Base-by-base conservation (phyloP, 2,797 vertebrate genomes). In the Perodicticus potto region DNA sequence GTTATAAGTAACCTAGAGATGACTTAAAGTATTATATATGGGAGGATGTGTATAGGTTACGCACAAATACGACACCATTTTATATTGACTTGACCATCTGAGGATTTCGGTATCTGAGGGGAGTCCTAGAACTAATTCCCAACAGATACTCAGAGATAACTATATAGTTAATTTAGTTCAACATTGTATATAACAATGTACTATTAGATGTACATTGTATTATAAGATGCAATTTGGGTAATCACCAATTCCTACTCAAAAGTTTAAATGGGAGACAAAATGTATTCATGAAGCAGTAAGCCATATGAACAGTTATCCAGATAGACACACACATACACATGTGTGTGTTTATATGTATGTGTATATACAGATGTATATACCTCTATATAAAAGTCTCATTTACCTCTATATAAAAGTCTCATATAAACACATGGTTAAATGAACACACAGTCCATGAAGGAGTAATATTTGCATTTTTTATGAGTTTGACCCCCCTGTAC, bases 401-500 rank as follows among this genome's bases (percentile, higher is more conserved):
- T 53, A 53, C 49, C 13, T 40, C 23, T 17, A 5, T 40, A 53
- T 40, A 23, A 53, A 53, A 53, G 49, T 53, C 14, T 53, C 34
- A 87, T 13, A 83, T 16, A 93, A 74, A 32, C 55, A 69, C 22
- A 43, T 4, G 23, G 7, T 61, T 83, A 97, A 93, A 45, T 7
- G 20, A 59, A 73, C 1, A 90, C 14, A 34, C 0, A 88, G 70
- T 65, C 10, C 32, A 82, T 12, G 17, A 27, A 94, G n/a, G 19
- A 27, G n/a, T 55, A 93, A 86, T 53, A 80, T 19, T 67, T 61
- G 43, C n/a, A 82, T 77, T 94, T 96, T 69, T 57, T 16, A 55
- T 91, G 17, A 59, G 23, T 70, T 12, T 89, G 34, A 87, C 13
- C 45, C 14, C 3, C 29, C 55, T 93, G 34, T 78, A 10, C 70